Percentiles rank a stretch among this genome's conserved stretches.
phyloP scores from a whole-genome alignment of 2,113 vertebrate species.

The Melanostigma gelatinosum region DNA sequence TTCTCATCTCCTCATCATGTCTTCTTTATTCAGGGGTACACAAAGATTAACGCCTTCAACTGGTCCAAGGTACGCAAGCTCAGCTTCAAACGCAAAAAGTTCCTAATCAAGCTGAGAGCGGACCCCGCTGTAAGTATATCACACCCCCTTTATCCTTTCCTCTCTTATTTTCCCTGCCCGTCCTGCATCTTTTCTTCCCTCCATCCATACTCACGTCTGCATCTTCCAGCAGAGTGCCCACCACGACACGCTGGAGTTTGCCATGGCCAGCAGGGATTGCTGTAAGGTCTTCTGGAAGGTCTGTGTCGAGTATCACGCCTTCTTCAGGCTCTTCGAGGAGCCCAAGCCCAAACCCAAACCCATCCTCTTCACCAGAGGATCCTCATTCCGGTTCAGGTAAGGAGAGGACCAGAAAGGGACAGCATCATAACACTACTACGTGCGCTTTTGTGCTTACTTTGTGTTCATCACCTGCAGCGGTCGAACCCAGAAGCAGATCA shows the following conservation, averaged over 20 bases:
- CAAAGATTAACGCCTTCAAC: constrained; percentile 97
- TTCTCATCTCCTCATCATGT: not conserved
- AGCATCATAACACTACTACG: fast-evolving
- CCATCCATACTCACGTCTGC: not conserved
- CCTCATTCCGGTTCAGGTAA: constrained; percentile 96
- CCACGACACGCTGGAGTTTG: constrained; percentile 95
- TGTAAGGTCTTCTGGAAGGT: constrained; percentile 99
- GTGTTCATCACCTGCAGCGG: constrained; percentile 81
- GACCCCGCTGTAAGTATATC: constrained; percentile 89
- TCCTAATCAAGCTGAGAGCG: constrained; percentile 94
- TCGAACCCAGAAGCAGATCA: constrained; percentile 96
- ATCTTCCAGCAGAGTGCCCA: constrained; percentile 85
- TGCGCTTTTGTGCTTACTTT: not conserved
- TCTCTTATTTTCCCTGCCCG: not conserved
- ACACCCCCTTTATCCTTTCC: no score
- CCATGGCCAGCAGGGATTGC: constrained; percentile 94
- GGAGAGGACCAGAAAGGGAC: not conserved
- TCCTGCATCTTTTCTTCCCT: not conserved
- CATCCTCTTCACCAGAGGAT: constrained; percentile 94
- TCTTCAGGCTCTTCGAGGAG: constrained; percentile 97
- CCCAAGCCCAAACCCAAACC: constrained; percentile 95
- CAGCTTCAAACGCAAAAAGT: constrained; percentile 96
- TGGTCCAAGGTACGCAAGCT: constrained; percentile 97
- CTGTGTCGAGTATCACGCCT: constrained; percentile 96
- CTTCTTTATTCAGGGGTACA: constrained; percentile 85